These are phyloP conservation scores for Oikopleura dioica DNA, from an alignment of 23 tunicate species.

Conservation along the genomic window DNA sequence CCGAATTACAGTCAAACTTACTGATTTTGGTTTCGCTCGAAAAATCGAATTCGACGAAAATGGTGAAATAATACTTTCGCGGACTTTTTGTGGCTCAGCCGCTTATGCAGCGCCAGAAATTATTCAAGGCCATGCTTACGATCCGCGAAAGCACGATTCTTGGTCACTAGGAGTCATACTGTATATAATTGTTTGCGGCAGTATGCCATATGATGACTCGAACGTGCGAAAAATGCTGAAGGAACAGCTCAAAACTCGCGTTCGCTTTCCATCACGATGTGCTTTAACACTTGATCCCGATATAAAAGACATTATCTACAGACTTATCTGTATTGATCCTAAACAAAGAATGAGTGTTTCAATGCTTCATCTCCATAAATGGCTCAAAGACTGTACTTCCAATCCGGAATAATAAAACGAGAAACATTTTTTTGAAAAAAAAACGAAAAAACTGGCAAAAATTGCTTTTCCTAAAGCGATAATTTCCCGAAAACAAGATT, in stretches of 20 bases:
- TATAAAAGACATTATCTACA: no score
- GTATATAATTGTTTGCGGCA: slow-evolving; percentile 80
- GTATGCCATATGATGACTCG: slow-evolving; percentile 94
- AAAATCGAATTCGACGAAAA: slow-evolving; percentile 30
- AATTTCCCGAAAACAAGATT: no score
- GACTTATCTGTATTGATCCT: no score
- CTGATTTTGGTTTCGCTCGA: slow-evolving; percentile 80
- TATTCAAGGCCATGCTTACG: slow-evolving; percentile 71
- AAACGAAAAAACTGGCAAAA: no score
- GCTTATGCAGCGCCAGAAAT: slow-evolving; percentile 97
- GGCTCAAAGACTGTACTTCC: no score
- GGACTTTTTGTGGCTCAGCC: slow-evolving; percentile 74
- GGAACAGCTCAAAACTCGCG: slow-evolving; percentile 52
- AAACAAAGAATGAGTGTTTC: no score
- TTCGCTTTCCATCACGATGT: no score
- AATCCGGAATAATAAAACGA: no score
- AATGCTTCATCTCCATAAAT: no score
- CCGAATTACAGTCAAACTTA: slow-evolving; percentile 12
- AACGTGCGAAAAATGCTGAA: slow-evolving; percentile 82
- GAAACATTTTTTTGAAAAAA: no score
- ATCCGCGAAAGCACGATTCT: slow-evolving; percentile 80
- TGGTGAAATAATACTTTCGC: slow-evolving; percentile 23
- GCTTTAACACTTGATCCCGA: no score
- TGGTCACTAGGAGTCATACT: slow-evolving; percentile 85
- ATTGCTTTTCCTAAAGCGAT: no score